Evolutionary conservation across 2,113 vertebrate species (phyloP).

Genomic region (Muscicapa adusta): DNA sequence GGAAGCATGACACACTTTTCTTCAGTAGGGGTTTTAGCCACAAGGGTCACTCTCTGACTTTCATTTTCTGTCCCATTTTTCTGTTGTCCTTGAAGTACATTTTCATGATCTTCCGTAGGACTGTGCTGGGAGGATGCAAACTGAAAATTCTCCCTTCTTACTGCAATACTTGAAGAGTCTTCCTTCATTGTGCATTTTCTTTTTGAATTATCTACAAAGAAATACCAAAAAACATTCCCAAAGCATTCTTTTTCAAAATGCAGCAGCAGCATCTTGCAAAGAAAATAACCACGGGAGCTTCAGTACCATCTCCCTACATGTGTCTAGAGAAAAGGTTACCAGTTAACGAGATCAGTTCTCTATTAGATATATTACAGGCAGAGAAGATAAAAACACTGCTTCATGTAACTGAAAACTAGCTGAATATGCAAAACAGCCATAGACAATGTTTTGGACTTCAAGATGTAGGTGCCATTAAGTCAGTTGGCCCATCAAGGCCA

Average conservation of each 20-base stretch:
- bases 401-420: neutral
- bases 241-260: neutral
- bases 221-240: neutral
- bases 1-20: neutral
- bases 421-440: neutral
- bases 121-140: neutral
- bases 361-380: neutral
- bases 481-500: neutral
- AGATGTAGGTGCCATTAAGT: neutral
- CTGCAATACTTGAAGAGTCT: slow-evolving; percentile 45
- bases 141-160: slow-evolving; percentile 67
- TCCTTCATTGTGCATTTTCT: slow-evolving; percentile 73
- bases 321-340: neutral
- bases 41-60: neutral
- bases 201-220: slow-evolving; percentile 71
- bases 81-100: neutral
- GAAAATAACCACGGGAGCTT: neutral
- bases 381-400: neutral
- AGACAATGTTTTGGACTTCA: neutral
- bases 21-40: neutral
- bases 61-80: neutral
- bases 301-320: neutral
- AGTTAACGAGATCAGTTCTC: neutral
- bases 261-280: neutral
- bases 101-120: neutral